Evolutionary conservation across 2,113 vertebrate genomes (phyloP).

Genomic region (Psophia crepitans): DNA sequence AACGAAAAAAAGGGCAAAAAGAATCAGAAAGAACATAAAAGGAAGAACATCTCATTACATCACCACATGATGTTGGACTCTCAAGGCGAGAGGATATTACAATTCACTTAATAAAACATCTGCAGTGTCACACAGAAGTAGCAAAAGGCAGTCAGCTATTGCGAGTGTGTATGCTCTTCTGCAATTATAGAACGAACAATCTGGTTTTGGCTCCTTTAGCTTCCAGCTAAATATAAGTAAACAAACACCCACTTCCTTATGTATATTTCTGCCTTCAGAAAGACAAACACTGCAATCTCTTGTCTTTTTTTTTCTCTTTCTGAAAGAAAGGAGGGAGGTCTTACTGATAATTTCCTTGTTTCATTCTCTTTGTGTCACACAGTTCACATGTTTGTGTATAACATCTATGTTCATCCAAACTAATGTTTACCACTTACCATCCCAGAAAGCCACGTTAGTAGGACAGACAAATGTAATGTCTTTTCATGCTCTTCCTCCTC

Average conservation of each 20-base stretch:
- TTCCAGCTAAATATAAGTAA: constrained; percentile 10
- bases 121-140: constrained; percentile 4
- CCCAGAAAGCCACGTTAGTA: no score
- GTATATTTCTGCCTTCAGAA: constrained; percentile 3
- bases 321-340: not conserved
- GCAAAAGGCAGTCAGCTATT: constrained; percentile 34
- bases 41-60: constrained; percentile 37
- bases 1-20: not conserved
- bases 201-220: not conserved
- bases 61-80: constrained; percentile 44
- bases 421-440: not conserved
- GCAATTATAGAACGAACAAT: constrained; percentile 27
- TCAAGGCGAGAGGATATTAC: constrained; percentile 8
- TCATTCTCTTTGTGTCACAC: not conserved
- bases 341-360: not conserved
- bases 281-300: not conserved
- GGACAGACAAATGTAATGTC: not conserved
- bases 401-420: not conserved
- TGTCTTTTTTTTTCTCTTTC: not conserved
- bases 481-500: not conserved
- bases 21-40: constrained; percentile 24
- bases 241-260: constrained; percentile 52
- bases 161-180: not conserved
- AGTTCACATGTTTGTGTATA: not conserved
- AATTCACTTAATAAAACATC: constrained; percentile 57